A percentile compares a stretch with the other conserved stretches of the same genome.
These are phyloP conservation scores for Ophion obscuratus DNA, from an alignment of 2,888 invertebrate species.

Conservation along the genomic window DNA sequence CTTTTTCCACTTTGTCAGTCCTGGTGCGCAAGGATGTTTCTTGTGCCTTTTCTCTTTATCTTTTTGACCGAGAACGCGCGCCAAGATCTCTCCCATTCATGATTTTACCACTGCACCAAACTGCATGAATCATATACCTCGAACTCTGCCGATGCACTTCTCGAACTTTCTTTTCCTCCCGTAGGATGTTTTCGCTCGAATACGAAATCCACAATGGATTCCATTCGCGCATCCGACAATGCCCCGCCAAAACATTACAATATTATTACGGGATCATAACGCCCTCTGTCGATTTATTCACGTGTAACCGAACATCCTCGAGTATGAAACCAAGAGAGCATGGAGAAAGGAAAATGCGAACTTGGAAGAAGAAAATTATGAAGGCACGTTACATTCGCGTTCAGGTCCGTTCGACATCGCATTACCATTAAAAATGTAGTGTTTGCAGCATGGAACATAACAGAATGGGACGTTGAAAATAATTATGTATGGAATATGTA, in stretches of 20 bases:
- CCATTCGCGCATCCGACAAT: conserved; percentile 55
- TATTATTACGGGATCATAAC: not conserved
- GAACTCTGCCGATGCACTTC: not conserved
- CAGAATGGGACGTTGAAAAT: no score
- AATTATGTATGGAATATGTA: no score
- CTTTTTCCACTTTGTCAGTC: conserved; percentile 29
- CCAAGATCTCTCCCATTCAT: conserved; percentile 26
- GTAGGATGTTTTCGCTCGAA: conserved; percentile 77
- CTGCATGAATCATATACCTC: conserved; percentile 19
- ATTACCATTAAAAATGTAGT: no score
- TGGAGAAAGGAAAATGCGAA: not conserved
- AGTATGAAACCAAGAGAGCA: not conserved
- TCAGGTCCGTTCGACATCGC: no score
- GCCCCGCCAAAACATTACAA: conserved; percentile 15
- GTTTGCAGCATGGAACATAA: no score
- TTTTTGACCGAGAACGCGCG: conserved; percentile 21
- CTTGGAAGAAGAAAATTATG: not conserved
- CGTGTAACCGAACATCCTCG: conserved; percentile 11
- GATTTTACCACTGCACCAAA: conserved; percentile 3
- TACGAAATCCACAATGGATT: conserved; percentile 19
- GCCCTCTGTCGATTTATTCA: not conserved
- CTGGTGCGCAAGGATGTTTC: conserved; percentile 28
- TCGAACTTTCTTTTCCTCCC: conserved; percentile 46
- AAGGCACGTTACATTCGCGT: not conserved
- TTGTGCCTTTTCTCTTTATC: conserved; percentile 32